Evolutionary conservation across 2,797 vertebrate genomes (phyloP).

Genomic region (Danio choprae): DNA sequence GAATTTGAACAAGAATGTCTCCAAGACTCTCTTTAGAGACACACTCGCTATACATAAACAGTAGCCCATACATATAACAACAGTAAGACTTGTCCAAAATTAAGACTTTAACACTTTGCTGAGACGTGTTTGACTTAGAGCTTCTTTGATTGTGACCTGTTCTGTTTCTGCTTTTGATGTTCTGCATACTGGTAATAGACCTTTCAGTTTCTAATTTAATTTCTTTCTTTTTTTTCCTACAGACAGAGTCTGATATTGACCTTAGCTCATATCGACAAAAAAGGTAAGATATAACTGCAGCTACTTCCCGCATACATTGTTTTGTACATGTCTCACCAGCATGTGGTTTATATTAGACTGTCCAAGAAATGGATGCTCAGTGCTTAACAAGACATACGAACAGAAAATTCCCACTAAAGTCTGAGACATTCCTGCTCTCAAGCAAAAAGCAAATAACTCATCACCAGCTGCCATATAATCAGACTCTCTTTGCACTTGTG

Average conservation of each 20-base stretch:
- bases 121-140: conserved; percentile 5
- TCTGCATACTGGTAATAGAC: not conserved
- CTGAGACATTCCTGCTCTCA: not conserved
- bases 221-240: conserved; percentile 47
- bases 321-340: not conserved
- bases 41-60: not conserved
- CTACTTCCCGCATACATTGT: conserved; percentile 9
- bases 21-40: not conserved
- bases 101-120: conserved; percentile 12
- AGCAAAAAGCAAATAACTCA: not conserved
- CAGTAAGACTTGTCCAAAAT: not conserved
- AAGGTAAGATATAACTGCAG: conserved; percentile 81
- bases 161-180: not conserved
- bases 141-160: not conserved
- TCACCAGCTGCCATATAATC: not conserved
- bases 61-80: not conserved
- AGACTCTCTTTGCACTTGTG: not conserved
- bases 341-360: conserved; percentile 36
- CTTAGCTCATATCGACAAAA: conserved; percentile 97
- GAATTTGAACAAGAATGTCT: not conserved
- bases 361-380: conserved; percentile 27
- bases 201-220: not conserved
- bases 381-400: conserved; percentile 9
- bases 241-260: conserved; percentile 94
- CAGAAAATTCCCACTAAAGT: conserved; percentile 22